Evolutionary conservation across 2,797 vertebrate genomes (phyloP).

Genomic region (Staurois parvus): DNA sequence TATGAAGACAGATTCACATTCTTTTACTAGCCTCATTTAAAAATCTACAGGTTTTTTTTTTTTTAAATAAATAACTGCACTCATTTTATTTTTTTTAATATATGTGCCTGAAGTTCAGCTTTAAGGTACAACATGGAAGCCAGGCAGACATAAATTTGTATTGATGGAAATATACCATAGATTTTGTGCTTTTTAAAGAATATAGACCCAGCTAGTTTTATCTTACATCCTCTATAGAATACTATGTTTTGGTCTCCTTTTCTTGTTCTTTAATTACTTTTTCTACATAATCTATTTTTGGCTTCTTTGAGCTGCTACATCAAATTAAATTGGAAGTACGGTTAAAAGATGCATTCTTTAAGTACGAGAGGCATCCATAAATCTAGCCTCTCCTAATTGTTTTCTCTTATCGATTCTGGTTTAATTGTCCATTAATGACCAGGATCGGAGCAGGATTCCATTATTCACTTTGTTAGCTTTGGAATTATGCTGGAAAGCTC

Average conservation of each 20-base stretch:
- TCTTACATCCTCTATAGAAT: neutral
- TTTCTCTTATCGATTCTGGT: constrained; percentile 18
- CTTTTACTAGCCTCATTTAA: no score
- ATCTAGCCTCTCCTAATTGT: constrained; percentile 36
- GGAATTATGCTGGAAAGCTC: constrained; percentile 12
- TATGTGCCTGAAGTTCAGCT: no score
- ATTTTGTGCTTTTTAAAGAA: no score
- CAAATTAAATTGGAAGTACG: constrained; percentile 15
- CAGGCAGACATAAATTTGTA: no score
- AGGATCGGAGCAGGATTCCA: constrained; percentile 17
- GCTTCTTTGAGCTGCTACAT: neutral
- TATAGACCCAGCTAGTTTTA: neutral
- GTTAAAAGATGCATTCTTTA: constrained; percentile 19
- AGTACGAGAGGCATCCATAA: constrained; percentile 30
- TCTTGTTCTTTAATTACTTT: neutral
- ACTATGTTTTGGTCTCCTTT: neutral
- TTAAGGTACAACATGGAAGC: no score
- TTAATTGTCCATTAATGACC: constrained; percentile 21
- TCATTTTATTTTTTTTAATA: no score
- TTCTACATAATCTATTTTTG: neutral
- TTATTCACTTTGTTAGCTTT: constrained; percentile 37
- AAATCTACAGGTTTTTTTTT: no score
- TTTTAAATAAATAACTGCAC: no score
- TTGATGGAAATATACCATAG: no score
- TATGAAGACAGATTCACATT: no score